Conservation (phyloP, 2,113 vertebrate genomes). For the Amia ocellicauda region DNA sequence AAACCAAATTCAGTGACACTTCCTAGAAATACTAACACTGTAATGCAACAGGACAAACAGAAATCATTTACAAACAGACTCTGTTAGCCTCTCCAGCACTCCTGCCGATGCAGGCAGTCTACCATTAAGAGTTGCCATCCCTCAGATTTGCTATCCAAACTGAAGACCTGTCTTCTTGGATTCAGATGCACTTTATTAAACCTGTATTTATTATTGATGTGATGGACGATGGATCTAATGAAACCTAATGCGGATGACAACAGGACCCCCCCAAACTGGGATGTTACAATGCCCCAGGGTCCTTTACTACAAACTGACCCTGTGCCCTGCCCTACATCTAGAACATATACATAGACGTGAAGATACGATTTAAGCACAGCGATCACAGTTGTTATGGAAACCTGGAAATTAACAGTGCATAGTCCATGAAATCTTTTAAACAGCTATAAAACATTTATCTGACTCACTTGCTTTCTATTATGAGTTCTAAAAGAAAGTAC, state of each 20-base stretch:
- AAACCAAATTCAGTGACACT: neutral
- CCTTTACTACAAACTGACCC: neutral
- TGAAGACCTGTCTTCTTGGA: slow-evolving; percentile 27
- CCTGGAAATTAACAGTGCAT: neutral
- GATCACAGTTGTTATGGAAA: slow-evolving; percentile 24
- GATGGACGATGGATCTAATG: slow-evolving; percentile 16
- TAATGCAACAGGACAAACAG: slow-evolving; percentile 46
- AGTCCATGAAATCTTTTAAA: neutral
- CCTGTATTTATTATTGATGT: slow-evolving; percentile 21
- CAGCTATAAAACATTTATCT: neutral
- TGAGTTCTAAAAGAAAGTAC: neutral
- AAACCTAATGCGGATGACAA: neutral
- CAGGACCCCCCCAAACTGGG: neutral
- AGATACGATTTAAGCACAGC: neutral
- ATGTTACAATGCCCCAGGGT: neutral
- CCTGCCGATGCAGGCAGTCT: slow-evolving; percentile 31
- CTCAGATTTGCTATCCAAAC: slow-evolving; percentile 28
- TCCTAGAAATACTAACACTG: slow-evolving; percentile 9
- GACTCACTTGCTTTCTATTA: neutral
- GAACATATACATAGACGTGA: neutral
- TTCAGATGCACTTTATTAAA: slow-evolving; percentile 25
- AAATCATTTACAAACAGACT: slow-evolving; percentile 35
- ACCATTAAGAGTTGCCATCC: slow-evolving; percentile 32
- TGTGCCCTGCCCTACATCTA: neutral
- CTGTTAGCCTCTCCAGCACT: slow-evolving; percentile 33